Percentiles rank a stretch among this genome's conserved stretches.
Evolutionary conservation across 2,888 invertebrate species (phyloP).

Genomic region (Zygaena filipendulae): DNA sequence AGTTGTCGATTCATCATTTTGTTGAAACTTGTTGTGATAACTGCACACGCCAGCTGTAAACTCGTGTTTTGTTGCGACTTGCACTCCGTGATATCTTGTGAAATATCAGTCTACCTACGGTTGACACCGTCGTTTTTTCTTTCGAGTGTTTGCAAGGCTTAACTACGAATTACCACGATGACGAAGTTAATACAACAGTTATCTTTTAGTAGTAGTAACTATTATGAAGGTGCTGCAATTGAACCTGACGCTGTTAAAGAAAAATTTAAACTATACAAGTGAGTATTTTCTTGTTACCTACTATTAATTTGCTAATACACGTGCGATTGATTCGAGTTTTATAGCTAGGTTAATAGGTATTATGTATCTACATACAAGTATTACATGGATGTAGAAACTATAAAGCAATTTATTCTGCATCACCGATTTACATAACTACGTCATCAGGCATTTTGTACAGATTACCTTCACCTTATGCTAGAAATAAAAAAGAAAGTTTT

Average conservation of each 20-base stretch:
- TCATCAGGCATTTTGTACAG: slow-evolving; percentile 5
- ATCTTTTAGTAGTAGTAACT: slow-evolving; percentile 66
- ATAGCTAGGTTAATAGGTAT: too few relatives aligned
- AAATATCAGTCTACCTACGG: too few relatives aligned
- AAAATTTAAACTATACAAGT: slow-evolving; percentile 32
- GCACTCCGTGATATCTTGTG: too few relatives aligned
- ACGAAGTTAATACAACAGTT: slow-evolving; percentile 65
- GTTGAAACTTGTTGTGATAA: background rate
- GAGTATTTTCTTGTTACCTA: slow-evolving; percentile 25
- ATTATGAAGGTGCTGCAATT: slow-evolving; percentile 41
- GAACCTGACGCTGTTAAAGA: slow-evolving; percentile 35
- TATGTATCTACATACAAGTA: slow-evolving; percentile 2
- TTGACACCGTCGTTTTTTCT: slow-evolving; percentile 46
- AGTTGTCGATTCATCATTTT: slow-evolving; percentile 15
- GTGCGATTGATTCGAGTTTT: too few relatives aligned
- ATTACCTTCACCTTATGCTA: too few relatives aligned
- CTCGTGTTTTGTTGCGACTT: too few relatives aligned
- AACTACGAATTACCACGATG: slow-evolving; percentile 61
- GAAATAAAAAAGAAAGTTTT: too few relatives aligned
- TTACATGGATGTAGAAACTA: background rate
- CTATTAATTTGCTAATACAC: background rate
- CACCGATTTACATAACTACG: slow-evolving; percentile 10
- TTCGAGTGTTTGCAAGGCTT: slow-evolving; percentile 48
- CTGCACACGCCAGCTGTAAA: too few relatives aligned
- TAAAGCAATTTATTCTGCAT: slow-evolving; percentile 4